Evolutionary conservation across 2,888 invertebrate species (phyloP).

Genomic region (Calliopum simillimum): DNA sequence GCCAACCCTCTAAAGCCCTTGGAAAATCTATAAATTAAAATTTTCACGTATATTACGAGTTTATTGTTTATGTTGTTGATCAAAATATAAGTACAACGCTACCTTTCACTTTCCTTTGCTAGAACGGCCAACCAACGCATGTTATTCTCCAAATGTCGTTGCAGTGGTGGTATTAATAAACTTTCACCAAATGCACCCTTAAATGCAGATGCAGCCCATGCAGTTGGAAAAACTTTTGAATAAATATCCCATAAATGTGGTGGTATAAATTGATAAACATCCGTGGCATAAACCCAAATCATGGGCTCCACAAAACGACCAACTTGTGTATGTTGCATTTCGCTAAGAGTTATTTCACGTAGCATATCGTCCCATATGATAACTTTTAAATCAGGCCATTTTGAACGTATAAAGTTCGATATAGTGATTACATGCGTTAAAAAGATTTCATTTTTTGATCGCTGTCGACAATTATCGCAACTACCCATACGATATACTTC

Average conservation of each 20-base stretch:
- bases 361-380: conserved; percentile 89
- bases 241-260: conserved; percentile 76
- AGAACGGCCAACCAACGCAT: conserved; percentile 78
- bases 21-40: conserved; percentile 53
- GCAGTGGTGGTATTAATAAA: conserved; percentile 74
- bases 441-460: conserved; percentile 70
- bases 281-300: conserved; percentile 85
- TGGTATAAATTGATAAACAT: conserved; percentile 73
- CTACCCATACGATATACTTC: conserved; percentile 80
- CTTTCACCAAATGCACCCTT: conserved; percentile 83
- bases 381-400: conserved; percentile 72
- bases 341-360: conserved; percentile 72
- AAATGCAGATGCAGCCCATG: conserved; percentile 81
- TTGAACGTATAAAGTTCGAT: conserved; percentile 71
- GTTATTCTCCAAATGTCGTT: conserved; percentile 78
- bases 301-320: conserved; percentile 79
- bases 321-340: conserved; percentile 73
- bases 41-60: no score
- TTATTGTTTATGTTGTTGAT: neutral
- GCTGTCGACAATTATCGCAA: conserved; percentile 72
- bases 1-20: conserved; percentile 65
- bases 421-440: conserved; percentile 73
- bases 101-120: conserved; percentile 71
- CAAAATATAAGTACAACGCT: neutral
- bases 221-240: conserved; percentile 74